Conservation (phyloP, 2,113 vertebrate genomes). For the Oncorhynchus tshawytscha region DNA sequence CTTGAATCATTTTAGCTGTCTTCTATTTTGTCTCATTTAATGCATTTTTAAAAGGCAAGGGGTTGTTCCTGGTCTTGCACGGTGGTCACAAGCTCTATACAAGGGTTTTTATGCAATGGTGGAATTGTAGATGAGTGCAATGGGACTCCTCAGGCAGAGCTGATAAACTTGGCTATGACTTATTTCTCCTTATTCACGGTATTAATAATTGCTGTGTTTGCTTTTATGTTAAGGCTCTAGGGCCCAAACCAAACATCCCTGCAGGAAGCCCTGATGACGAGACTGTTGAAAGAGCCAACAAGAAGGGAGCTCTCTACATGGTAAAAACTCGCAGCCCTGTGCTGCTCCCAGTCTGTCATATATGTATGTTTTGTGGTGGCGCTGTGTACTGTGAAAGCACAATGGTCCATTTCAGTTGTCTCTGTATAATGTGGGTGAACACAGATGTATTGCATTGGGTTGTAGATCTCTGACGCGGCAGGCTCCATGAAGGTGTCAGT, state of each 20-base stretch:
- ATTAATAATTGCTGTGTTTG: neutral
- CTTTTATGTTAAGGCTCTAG: slow-evolving; percentile 63
- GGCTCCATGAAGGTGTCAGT: slow-evolving; percentile 56
- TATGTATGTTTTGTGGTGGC: neutral
- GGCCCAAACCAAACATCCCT: slow-evolving; percentile 58
- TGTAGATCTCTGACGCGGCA: slow-evolving; percentile 71
- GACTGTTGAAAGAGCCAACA: slow-evolving; percentile 13
- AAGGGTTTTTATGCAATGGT: neutral
- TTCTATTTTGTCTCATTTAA: neutral
- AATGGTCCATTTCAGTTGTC: neutral
- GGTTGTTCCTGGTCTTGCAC: neutral
- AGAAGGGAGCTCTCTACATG: slow-evolving; percentile 63
- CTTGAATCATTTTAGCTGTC: too few relatives aligned
- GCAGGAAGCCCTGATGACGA: slow-evolving; percentile 41
- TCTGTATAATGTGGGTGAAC: neutral
- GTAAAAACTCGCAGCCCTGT: slow-evolving; percentile 33
- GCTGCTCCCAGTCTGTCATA: too few relatives aligned
- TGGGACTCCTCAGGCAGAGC: neutral
- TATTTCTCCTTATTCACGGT: neutral
- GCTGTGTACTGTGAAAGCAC: neutral
- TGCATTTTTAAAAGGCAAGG: neutral
- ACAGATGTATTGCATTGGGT: slow-evolving; percentile 8
- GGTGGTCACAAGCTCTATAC: neutral
- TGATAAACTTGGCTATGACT: neutral
- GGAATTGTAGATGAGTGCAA: too few relatives aligned